These are phyloP conservation scores for Cirrhinus mrigala DNA, from an alignment of 2,797 vertebrate species.

Conservation along the genomic window DNA sequence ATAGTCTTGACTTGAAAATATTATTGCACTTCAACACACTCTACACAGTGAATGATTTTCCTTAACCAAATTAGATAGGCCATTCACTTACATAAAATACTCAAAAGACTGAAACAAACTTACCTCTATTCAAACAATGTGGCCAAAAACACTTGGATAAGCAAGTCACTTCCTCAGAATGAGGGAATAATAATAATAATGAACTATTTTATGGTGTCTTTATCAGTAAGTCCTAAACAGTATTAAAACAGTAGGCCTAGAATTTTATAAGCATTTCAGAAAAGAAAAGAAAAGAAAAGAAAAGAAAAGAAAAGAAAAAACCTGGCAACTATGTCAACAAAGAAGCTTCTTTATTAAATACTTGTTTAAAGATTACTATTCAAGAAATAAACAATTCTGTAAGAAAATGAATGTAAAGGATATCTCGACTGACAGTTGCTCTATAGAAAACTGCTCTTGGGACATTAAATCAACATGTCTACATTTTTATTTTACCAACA, in stretches of 20 bases:
- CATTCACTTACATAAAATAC: no score
- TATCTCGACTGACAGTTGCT: neutral
- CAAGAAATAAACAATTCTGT: no score
- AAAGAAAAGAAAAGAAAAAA: no score
- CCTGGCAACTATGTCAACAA: neutral
- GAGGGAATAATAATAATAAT: neutral
- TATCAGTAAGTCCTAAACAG: neutral
- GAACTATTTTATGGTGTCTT: neutral
- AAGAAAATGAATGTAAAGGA: no score
- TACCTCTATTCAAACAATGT: neutral
- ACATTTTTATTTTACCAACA: neutral
- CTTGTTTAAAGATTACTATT: no score
- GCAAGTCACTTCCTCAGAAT: neutral
- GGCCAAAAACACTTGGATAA: neutral
- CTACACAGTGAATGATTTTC: neutral
- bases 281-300: no score
- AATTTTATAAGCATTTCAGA: no score
- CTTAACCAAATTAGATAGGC: neutral
- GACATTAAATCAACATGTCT: neutral
- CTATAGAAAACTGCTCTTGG: neutral
- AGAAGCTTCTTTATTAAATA: neutral
- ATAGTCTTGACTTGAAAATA: neutral
- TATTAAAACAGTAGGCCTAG: neutral
- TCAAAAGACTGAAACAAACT: neutral
- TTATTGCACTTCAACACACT: neutral